Percentiles rank a stretch among this genome's conserved stretches.
These are phyloP conservation scores for human (Homo sapiens) DNA, from an alignment of 2,113 vertebrate genomes.

Conservation along the genomic window DNA sequence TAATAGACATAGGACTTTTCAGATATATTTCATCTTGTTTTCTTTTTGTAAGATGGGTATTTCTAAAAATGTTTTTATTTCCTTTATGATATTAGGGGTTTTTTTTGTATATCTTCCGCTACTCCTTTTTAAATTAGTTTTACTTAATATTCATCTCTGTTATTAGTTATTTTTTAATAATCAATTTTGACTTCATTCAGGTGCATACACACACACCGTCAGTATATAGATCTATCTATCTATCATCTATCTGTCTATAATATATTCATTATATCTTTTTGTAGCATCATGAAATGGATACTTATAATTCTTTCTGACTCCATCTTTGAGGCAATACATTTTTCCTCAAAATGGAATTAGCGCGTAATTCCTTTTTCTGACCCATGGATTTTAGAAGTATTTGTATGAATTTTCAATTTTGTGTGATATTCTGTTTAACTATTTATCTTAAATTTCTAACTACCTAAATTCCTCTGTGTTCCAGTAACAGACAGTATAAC, in stretches of 20 bases:
- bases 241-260: background rate
- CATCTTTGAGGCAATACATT: background rate
- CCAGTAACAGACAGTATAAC: background rate
- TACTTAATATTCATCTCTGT: background rate
- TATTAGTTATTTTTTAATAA: background rate
- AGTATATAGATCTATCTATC: background rate
- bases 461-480: background rate
- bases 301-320: background rate
- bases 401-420: background rate
- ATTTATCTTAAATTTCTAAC: background rate
- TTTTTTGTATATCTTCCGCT: background rate
- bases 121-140: background rate
- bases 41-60: background rate
- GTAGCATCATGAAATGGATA: background rate
- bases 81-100: background rate
- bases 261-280: background rate
- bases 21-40: background rate
- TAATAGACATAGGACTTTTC: background rate
- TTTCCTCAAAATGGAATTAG: background rate
- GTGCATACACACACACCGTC: background rate
- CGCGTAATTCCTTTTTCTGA: background rate
- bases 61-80: background rate
- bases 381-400: background rate
- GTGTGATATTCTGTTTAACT: background rate
- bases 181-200: background rate